A percentile compares a stretch with the other conserved stretches of the same genome.
Evolutionary conservation across 2,113 vertebrate species (phyloP).

Genomic region (Eonycteris spelaea): DNA sequence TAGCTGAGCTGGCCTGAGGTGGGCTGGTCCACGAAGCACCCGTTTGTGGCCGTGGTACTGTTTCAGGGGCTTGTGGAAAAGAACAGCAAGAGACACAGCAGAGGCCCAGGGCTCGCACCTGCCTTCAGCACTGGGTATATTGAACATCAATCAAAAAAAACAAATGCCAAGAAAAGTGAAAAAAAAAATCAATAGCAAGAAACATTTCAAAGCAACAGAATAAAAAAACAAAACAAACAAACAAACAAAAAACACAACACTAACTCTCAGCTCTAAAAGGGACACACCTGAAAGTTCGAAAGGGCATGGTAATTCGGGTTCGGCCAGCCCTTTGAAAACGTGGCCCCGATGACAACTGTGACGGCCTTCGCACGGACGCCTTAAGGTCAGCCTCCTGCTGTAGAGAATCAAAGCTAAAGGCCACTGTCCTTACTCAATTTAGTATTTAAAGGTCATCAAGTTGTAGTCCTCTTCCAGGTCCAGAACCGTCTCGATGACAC

Average conservation of each 20-base stretch:
- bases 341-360: not conserved
- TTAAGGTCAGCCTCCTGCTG: not conserved
- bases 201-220: slow-evolving; percentile 54
- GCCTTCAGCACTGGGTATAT: not conserved
- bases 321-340: not conserved
- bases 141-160: slow-evolving; percentile 18
- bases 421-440: slow-evolving; percentile 46
- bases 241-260: no score
- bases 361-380: not conserved
- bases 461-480: slow-evolving; percentile 80
- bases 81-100: slow-evolving; percentile 9
- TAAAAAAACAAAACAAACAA: not conserved
- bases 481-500: slow-evolving; percentile 76
- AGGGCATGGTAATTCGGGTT: not conserved
- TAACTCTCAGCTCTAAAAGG: not conserved
- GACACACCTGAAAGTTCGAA: not conserved
- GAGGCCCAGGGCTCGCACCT: not conserved
- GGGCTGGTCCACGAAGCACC: not conserved
- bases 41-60: not conserved
- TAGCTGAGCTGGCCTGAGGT: not conserved
- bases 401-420: not conserved
- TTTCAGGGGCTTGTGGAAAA: not conserved
- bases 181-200: not conserved
- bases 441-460: slow-evolving; percentile 68
- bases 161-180: not conserved